Evolutionary conservation across 2,888 invertebrate genomes (phyloP), one percentile per base, ranked within the genome.

Genomic region (Stenurella melanura): DNA sequence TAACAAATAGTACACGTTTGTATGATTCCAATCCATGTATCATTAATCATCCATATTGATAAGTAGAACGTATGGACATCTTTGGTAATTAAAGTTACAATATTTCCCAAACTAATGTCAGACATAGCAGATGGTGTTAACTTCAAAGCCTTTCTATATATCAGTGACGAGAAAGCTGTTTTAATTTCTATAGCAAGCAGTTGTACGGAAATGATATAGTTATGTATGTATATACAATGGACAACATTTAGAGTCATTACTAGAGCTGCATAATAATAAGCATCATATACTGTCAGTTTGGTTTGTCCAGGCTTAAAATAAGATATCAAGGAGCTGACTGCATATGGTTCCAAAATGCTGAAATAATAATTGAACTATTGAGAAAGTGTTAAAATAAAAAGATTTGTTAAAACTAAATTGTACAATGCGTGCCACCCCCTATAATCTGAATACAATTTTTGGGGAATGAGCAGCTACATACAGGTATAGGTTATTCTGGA

Each of bases 1-100:
- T 93, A 94, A 4, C 95, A 94, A 79, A 96, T 93, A 80, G 96
- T 93, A 68, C 94, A 89, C 0, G 96, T 95, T 83, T 97, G 95
- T 21, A 96, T 86, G 0, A 97, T 96, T 0, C 96, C 97, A 78
- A 97, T 94, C 96, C 98, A 97, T 38, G 98, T 91, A 88, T 97
- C 98, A 89, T 98, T 97, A 9, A 97, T 89, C 88, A 97, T 97
- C 84, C 96, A 93, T 61, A 96, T 92, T 11, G 96, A 95, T 85
- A 95, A 92, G 88, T 98, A 97, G 88, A 98, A 97, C 69, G 97
- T 92, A 84, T 95, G 95, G 78, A 98, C 96, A 89, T 98, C 98
- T 87, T 98, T 98, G 0, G 97, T 96, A 73, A 98, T 91, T 18
- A 98, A 92, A 86, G 98, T 98, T 38, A 98, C 96, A 78, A 93